Percentiles rank a stretch among this genome's conserved stretches.
Conservation (phyloP, 2,888 invertebrate species). For the Trachelus stipa region DNA sequence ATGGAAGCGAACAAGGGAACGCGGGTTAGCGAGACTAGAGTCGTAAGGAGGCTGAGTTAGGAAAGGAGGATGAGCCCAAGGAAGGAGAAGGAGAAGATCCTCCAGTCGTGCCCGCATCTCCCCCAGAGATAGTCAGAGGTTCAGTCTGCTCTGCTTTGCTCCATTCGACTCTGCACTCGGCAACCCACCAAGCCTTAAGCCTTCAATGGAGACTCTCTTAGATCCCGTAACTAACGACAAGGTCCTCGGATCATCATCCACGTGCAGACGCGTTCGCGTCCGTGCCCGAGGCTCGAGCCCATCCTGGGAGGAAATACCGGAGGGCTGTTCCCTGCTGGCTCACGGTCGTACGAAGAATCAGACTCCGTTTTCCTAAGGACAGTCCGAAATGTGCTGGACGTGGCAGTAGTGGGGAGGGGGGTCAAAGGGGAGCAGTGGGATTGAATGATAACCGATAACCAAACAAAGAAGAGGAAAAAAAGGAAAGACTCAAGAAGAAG, state of each 20-base stretch:
- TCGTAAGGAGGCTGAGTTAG: background rate
- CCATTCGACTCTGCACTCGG: too few species aligned
- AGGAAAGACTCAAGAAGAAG: background rate
- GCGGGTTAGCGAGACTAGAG: background rate
- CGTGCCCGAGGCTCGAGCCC: background rate
- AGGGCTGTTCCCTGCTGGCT: background rate
- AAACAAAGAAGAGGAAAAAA: background rate
- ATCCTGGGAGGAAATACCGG: background rate
- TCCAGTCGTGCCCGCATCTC: background rate
- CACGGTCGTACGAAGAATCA: background rate
- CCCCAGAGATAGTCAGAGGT: background rate
- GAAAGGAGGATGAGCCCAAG: background rate
- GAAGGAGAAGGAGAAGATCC: background rate
- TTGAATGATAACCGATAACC: background rate
- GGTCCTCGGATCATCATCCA: background rate
- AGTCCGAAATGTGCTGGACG: background rate
- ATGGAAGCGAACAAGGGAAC: background rate
- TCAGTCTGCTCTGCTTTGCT: background rate
- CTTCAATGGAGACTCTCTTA: background rate
- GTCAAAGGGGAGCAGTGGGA: background rate
- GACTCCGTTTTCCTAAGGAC: background rate
- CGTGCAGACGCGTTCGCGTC: background rate
- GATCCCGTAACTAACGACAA: background rate
- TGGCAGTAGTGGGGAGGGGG: background rate
- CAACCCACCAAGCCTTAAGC: background rate